Conservation (phyloP, 2,888 invertebrate genomes). For the Phania funesta region DNA sequence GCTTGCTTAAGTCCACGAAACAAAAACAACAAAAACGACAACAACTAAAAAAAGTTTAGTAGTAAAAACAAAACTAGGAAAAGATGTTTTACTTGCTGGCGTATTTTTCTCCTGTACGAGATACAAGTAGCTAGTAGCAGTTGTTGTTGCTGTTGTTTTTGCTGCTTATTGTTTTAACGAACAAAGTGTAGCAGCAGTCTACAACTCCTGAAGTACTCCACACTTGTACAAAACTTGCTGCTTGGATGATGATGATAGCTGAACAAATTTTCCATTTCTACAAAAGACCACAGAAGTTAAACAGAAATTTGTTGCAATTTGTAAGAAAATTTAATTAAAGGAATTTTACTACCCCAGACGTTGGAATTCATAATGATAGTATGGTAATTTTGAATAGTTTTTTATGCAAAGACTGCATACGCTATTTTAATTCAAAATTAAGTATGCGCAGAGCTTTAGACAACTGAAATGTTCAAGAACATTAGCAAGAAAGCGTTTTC, state of each 20-base stretch:
- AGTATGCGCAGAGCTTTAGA: neutral
- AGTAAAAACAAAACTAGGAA: constrained; percentile 31
- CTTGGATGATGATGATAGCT: constrained; percentile 16
- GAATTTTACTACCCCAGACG: constrained; percentile 11
- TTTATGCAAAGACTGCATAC: neutral
- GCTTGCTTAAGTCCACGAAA: constrained; percentile 27
- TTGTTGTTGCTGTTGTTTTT: neutral
- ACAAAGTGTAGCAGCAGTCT: constrained; percentile 10
- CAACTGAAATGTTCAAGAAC: neutral
- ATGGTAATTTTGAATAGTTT: constrained; percentile 16
- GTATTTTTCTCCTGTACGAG: neutral
- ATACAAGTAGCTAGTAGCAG: constrained; percentile 23
- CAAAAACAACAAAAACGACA: neutral
- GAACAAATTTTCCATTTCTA: constrained; percentile 24
- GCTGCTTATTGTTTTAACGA: constrained; percentile 36
- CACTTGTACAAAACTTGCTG: constrained; percentile 23
- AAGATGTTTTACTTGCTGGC: neutral
- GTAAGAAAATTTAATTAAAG: constrained; percentile 40
- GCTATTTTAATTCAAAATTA: neutral
- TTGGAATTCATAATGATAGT: constrained; percentile 23
- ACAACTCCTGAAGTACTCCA: constrained; percentile 11
- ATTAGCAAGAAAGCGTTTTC: neutral
- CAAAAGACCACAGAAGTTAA: constrained; percentile 24
- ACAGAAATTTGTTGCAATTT: constrained; percentile 18
- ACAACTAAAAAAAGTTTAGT: neutral